Percentiles rank a stretch among this genome's conserved stretches.
These are phyloP conservation scores for Myopa testacea DNA, from an alignment of 2,888 invertebrate genomes.

Conservation along the genomic window DNA sequence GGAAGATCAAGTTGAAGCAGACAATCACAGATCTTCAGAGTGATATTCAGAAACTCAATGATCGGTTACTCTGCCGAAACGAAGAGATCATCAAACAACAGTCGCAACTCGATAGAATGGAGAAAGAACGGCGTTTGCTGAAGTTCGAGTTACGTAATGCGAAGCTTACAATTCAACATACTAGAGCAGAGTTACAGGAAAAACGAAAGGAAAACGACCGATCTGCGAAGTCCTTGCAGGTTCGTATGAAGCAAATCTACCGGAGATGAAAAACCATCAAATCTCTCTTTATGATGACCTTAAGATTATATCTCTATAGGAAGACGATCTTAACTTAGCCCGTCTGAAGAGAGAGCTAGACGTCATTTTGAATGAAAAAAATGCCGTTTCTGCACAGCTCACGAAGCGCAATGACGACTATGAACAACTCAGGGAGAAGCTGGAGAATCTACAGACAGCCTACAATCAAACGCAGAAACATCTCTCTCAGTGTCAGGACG, in stretches of 20 bases:
- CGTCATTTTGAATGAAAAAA: slow-evolving; percentile 80
- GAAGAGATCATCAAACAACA: slow-evolving; percentile 79
- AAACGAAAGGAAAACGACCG: slow-evolving; percentile 68
- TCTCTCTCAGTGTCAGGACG: slow-evolving; percentile 83
- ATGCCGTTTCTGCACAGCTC: slow-evolving; percentile 84
- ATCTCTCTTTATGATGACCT: background rate
- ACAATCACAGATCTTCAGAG: slow-evolving; percentile 75
- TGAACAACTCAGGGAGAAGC: slow-evolving; percentile 81
- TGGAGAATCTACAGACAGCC: slow-evolving; percentile 82
- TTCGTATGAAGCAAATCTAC: background rate
- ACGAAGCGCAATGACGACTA: slow-evolving; percentile 87
- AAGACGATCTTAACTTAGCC: slow-evolving; percentile 76
- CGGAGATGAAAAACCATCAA: background rate
- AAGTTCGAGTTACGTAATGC: slow-evolving; percentile 69
- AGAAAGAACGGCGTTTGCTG: slow-evolving; percentile 78
- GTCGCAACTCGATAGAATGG: slow-evolving; percentile 73
- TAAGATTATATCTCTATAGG: slow-evolving; percentile 62
- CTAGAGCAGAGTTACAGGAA: slow-evolving; percentile 64
- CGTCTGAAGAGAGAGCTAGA: slow-evolving; percentile 81
- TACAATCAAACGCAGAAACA: slow-evolving; percentile 79
- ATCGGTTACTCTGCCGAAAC: slow-evolving; percentile 82
- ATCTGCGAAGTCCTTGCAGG: slow-evolving; percentile 76
- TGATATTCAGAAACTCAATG: slow-evolving; percentile 69
- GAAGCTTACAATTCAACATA: slow-evolving; percentile 64
- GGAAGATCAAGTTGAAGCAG: slow-evolving; percentile 77